Percentiles rank a stretch among this genome's conserved stretches.
Conservation (phyloP, 2,888 invertebrate genomes). For the Laspeyria flexula region DNA sequence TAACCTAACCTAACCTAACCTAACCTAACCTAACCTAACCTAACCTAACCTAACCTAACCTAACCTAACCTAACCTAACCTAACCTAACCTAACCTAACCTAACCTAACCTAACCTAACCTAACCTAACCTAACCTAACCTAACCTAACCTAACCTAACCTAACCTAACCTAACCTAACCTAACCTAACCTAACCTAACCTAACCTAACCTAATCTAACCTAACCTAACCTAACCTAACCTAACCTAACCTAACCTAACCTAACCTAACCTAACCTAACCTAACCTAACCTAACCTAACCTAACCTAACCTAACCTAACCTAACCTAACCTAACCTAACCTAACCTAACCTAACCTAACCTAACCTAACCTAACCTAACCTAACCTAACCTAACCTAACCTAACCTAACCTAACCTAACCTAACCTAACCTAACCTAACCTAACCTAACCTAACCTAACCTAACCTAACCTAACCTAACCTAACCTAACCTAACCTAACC, state of each 20-base stretch:
- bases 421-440: conserved; percentile 31
- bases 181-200: conserved; percentile 24
- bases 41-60: conserved; percentile 13
- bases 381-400: conserved; percentile 26
- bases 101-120: conserved; percentile 31
- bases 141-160: conserved; percentile 25
- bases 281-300: conserved; percentile 21
- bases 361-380: conserved; percentile 19
- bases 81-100: conserved; percentile 16
- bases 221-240: conserved; percentile 15
- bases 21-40: conserved; percentile 20
- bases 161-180: conserved; percentile 17
- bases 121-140: conserved; percentile 34
- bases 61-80: conserved; percentile 15
- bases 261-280: conserved; percentile 21
- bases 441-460: conserved; percentile 22
- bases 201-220: conserved; percentile 19
- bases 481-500: conserved; percentile 25
- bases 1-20: conserved; percentile 18
- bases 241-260: conserved; percentile 21
- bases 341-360: conserved; percentile 23
- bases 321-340: conserved; percentile 12
- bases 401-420: conserved; percentile 31
- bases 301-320: conserved; percentile 19
- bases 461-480: conserved; percentile 26